These are phyloP conservation scores for Leptonema lineaticorne DNA, from an alignment of 1,140 invertebrate species.

Conservation along the genomic window DNA sequence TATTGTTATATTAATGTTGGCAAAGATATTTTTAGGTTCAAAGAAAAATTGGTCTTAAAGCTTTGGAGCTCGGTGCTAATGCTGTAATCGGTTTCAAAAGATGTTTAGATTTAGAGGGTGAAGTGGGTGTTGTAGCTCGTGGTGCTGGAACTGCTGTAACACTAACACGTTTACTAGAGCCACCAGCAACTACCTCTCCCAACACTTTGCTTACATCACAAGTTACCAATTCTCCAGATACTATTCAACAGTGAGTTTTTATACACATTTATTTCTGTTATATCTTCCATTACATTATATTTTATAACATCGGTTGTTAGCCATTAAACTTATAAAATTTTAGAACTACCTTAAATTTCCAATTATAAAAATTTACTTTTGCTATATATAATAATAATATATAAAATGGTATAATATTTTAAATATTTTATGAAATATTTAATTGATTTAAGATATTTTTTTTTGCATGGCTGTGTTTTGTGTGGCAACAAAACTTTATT, in stretches of 20 bases:
- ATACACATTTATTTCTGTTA: no score
- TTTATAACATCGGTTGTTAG: no score
- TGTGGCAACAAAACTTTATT: neutral
- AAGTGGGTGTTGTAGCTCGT: conserved; percentile 90
- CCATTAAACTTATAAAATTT: no score
- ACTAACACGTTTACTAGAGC: conserved; percentile 56
- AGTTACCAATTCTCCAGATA: conserved; percentile 33
- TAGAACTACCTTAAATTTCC: no score
- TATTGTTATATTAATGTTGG: neutral
- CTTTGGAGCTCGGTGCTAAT: conserved; percentile 91
- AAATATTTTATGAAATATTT: no score
- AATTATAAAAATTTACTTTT: no score
- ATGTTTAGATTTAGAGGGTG: conserved; percentile 95
- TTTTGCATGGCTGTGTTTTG: conserved; percentile 32
- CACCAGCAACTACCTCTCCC: neutral
- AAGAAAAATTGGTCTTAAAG: conserved; percentile 91
- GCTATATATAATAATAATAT: no score
- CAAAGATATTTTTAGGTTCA: conserved; percentile 60
- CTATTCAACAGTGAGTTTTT: conserved; percentile 36
- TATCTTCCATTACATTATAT: no score
- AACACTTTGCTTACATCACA: neutral
- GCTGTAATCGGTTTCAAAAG: conserved; percentile 94
- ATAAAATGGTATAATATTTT: no score
- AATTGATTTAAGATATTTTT: conserved; percentile 17
- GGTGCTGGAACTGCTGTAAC: conserved; percentile 91